These are phyloP conservation scores for Piscicola geometra DNA, from an alignment of 2,888 invertebrate species.

Conservation along the genomic window DNA sequence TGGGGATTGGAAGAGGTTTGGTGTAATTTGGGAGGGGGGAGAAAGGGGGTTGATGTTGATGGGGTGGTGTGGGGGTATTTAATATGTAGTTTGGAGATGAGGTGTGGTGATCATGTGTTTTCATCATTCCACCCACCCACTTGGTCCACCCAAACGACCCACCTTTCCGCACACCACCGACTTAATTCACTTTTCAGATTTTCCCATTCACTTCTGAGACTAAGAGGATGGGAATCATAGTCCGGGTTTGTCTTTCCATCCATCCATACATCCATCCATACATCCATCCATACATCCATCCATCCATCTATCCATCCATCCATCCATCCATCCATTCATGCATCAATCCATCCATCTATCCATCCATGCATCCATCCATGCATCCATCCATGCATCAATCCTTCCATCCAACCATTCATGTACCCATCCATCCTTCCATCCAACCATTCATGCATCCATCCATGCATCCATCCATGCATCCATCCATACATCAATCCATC, in stretches of 20 bases:
- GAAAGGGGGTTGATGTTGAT: no score
- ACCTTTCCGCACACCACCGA: background rate
- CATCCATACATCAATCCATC: background rate
- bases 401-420: slow-evolving; percentile 27
- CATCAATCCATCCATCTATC: background rate
- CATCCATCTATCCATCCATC: no score
- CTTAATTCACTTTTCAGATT: slow-evolving; percentile 45
- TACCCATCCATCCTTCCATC: no score
- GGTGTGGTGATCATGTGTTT: background rate
- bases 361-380: background rate
- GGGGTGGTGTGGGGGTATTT: background rate
- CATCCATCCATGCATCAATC: background rate
- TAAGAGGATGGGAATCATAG: slow-evolving; percentile 73
- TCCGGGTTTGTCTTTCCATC: slow-evolving; percentile 59
- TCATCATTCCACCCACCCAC: no score
- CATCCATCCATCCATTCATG: no score
- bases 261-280: no score
- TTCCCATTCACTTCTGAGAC: slow-evolving; percentile 74
- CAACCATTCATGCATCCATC: background rate
- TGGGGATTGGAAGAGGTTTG: no score
- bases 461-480: background rate
- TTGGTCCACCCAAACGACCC: no score
- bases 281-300: no score
- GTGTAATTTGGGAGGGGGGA: no score
- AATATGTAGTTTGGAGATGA: background rate